These are phyloP conservation scores for Biston betularia DNA, from an alignment of 2,888 invertebrate species.

Conservation along the genomic window DNA sequence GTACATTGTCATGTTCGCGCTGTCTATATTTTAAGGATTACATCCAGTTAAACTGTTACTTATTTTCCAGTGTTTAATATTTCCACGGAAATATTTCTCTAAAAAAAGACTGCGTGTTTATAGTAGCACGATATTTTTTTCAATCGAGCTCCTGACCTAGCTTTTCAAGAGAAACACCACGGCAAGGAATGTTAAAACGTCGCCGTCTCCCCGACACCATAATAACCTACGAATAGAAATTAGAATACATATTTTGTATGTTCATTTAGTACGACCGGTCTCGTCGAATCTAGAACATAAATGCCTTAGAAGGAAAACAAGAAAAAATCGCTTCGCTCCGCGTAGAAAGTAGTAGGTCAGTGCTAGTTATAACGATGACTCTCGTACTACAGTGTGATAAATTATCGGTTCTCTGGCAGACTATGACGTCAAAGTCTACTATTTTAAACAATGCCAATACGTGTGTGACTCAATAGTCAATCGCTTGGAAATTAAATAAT, in stretches of 20 bases:
- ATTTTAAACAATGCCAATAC: slow-evolving; percentile 11
- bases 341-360: slow-evolving; percentile 4
- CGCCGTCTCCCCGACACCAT: background rate
- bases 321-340: background rate
- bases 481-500: background rate
- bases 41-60: background rate
- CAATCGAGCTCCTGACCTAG: too few species aligned
- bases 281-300: too few species aligned
- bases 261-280: too few species aligned
- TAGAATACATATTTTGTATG: background rate
- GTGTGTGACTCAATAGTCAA: background rate
- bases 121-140: too few species aligned
- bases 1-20: slow-evolving; percentile 6
- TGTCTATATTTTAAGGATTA: background rate
- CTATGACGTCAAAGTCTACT: slow-evolving; percentile 10
- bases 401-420: background rate
- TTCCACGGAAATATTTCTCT: background rate
- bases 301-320: background rate
- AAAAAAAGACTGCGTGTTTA: too few species aligned
- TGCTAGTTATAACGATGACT: slow-evolving; percentile 4
- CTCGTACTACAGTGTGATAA: slow-evolving; percentile 9
- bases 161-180: too few species aligned
- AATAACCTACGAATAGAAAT: too few species aligned
- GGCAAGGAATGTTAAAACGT: background rate
- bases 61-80: background rate